Conservation (phyloP, 1,140 invertebrate genomes). For the Drosophila orena region DNA sequence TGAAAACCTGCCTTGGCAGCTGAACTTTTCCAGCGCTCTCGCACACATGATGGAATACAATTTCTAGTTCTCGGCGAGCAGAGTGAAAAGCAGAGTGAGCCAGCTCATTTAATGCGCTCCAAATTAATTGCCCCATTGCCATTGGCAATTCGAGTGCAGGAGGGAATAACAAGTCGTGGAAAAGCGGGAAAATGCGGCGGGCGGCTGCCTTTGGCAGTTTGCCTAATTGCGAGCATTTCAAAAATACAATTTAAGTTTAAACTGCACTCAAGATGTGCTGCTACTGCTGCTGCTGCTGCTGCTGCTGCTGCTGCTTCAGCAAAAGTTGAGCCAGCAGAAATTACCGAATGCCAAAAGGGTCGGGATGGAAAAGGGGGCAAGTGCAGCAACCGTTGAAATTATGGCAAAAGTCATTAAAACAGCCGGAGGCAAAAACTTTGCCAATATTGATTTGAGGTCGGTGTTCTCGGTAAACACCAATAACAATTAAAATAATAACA, state of each 20-base stretch:
- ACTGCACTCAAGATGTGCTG: conserved; percentile 77
- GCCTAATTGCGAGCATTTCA: conserved; percentile 82
- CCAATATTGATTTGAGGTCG: conserved; percentile 80
- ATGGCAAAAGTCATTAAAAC: conserved; percentile 79
- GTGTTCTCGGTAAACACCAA: conserved; percentile 49
- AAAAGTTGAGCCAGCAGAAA: conserved; percentile 73
- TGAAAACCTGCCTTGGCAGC: conserved; percentile 14
- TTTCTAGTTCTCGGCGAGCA: conserved; percentile 25
- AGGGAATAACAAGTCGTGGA: conserved; percentile 5
- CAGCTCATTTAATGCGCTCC: conserved; percentile 79
- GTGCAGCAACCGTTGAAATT: conserved; percentile 53
- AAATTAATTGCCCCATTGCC: conserved; percentile 80
- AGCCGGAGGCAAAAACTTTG: conserved; percentile 55
- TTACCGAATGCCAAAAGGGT: conserved; percentile 73
- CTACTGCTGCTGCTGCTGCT: conserved; percentile 12
- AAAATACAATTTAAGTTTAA: conserved; percentile 83
- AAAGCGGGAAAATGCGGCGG: not conserved
- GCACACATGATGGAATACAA: conserved; percentile 41
- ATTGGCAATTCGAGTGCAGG: conserved; percentile 70
- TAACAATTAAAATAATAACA: conserved; percentile 60
- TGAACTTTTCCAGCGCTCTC: conserved; percentile 32
- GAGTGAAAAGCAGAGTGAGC: conserved; percentile 38
- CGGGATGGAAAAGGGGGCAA: not conserved
- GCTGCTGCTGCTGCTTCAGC: conserved; percentile 24
- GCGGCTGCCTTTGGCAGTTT: conserved; percentile 72